A percentile compares a stretch with the other conserved stretches of the same genome.
Evolutionary conservation across 2,888 invertebrate species (phyloP).

Genomic region (Erebia palarica): DNA sequence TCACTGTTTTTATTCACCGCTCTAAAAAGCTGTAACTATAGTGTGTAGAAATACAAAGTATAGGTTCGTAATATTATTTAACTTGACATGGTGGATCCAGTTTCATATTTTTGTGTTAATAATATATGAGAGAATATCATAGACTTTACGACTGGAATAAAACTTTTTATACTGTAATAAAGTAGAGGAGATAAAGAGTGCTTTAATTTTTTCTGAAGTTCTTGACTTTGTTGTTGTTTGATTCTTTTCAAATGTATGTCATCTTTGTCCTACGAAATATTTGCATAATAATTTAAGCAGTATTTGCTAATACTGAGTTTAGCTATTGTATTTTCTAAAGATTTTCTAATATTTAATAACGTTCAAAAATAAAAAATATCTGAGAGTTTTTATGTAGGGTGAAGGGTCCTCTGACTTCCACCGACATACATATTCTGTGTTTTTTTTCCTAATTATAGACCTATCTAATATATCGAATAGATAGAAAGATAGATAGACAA

Average conservation of each 20-base stretch:
- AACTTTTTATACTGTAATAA: conserved; percentile 14
- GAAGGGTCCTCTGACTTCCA: too few species aligned
- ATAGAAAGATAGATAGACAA: too few species aligned
- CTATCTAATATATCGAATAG: too few species aligned
- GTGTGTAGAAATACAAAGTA: neutral
- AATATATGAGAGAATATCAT: conserved; percentile 7
- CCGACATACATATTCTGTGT: too few species aligned
- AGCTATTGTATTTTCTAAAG: too few species aligned
- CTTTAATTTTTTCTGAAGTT: conserved; percentile 5
- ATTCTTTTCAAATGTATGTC: neutral
- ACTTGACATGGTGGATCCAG: neutral
- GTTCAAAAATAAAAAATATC: too few species aligned
- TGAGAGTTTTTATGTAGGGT: too few species aligned
- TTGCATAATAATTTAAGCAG: neutral
- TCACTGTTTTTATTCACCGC: too few species aligned
- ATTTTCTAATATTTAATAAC: too few species aligned
- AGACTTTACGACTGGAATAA: conserved; percentile 12
- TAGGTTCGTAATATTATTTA: neutral
- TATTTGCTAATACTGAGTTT: neutral
- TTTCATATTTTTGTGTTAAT: neutral
- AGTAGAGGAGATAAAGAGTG: conserved; percentile 15
- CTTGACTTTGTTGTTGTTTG: conserved; percentile 10
- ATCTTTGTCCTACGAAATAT: neutral
- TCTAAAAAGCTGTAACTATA: too few species aligned
- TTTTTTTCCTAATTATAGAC: too few species aligned